Percentiles rank a stretch among this genome's conserved stretches.
These are phyloP conservation scores for Paralichthys olivaceus DNA, from an alignment of 2,113 vertebrate genomes.

Conservation along the genomic window DNA sequence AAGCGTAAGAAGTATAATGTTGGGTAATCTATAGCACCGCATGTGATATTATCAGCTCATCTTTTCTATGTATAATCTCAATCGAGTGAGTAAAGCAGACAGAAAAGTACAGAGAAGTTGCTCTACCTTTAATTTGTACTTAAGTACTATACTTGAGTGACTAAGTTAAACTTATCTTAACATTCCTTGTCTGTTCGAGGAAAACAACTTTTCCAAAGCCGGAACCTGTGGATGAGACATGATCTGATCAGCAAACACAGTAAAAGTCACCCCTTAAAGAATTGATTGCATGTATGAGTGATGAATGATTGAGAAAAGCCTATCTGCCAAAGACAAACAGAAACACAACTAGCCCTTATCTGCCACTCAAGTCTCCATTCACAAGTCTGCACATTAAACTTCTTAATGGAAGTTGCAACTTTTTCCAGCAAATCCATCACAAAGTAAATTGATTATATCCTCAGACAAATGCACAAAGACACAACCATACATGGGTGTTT, in stretches of 20 bases:
- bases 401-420: not conserved
- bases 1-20: not conserved
- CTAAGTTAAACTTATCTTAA: too few relatives aligned
- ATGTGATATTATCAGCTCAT: not conserved
- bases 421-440: not conserved
- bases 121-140: too few relatives aligned
- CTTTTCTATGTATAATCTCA: not conserved
- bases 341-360: conserved; percentile 28
- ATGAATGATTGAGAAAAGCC: not conserved
- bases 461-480: too few relatives aligned
- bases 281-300: conserved; percentile 21
- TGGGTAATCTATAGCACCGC: not conserved
- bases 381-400: not conserved
- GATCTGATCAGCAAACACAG: not conserved
- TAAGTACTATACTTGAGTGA: too few relatives aligned
- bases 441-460: too few relatives aligned
- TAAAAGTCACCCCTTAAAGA: not conserved
- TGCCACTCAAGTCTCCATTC: not conserved
- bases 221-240: too few relatives aligned
- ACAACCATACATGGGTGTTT: too few relatives aligned
- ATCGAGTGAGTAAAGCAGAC: not conserved
- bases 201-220: not conserved
- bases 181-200: too few relatives aligned
- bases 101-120: too few relatives aligned
- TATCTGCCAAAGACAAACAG: conserved; percentile 32